Evolutionary conservation across 2,888 invertebrate species (phyloP), one percentile per base, ranked within the genome.

Genomic region (Lepidochitona cinerea): DNA sequence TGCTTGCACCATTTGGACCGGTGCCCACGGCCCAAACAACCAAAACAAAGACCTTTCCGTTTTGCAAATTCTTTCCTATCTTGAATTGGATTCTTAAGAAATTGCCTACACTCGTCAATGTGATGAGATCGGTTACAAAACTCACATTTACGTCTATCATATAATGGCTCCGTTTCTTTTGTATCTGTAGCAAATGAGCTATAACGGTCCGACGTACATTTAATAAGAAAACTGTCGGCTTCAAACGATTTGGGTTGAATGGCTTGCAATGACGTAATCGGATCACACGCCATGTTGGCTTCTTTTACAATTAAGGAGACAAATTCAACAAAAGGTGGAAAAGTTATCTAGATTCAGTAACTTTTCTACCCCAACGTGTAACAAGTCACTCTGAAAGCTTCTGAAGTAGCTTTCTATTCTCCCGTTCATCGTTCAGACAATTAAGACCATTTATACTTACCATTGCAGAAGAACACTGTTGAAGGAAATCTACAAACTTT

Each of bases 351-450:
- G 64, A 65, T n/a, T 64, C 32, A 33, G 67, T 41, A 14, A 71
- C 76, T 23, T 68, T 35, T 53, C 77, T 70, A 14, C 32, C 71
- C 77, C 75, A 75, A 54, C 75, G 52, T 12, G 37, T 33, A 26
- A 68, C 37, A 6, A 73, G 18, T 74, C 73, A 73, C 7, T 75
- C 75, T 23, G 75, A 73, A 18, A 75, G 73, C 68, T 75, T 75
- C 23, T 12, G 41, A 1, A 75, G 65, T 26, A 77, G 14, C 37
- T 73, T 77, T 41, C 71, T 37, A 52, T 73, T 77, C 37, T 77
- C 75, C 37, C 68, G 36, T 7, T 68, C 69, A 33, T 77, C 75
- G 68, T 77, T 67, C 7, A 75, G 72, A 14, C 73, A 67, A 18
- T n/a, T 18, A 14, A 75, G 52, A 26, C 67, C 37, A 3, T 37